Percentiles rank a stretch among this genome's conserved stretches.
Conservation (phyloP, 2,888 invertebrate genomes). For the Xiphydria camelus region DNA sequence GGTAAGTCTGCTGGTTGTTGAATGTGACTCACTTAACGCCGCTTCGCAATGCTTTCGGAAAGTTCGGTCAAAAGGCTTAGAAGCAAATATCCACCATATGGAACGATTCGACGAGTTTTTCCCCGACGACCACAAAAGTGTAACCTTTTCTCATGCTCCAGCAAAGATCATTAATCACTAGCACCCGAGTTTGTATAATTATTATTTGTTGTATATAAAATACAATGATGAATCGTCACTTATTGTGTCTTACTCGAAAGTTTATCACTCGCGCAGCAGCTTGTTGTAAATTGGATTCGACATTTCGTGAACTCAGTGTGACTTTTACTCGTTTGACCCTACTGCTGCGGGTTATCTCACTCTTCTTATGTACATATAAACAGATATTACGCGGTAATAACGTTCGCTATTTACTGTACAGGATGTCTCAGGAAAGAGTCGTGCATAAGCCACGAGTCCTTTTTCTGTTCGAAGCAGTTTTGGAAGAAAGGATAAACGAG, state of each 20-base stretch:
- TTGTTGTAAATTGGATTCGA: constrained; percentile 38
- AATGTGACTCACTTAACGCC: too few relatives aligned
- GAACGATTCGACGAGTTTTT: too few relatives aligned
- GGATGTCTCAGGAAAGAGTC: constrained; percentile 18
- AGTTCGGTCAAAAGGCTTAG: too few relatives aligned
- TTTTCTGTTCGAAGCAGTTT: constrained; percentile 7
- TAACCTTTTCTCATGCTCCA: constrained; percentile 15
- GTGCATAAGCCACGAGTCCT: background rate
- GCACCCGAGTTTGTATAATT: constrained; percentile 13
- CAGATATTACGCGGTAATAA: constrained; percentile 46
- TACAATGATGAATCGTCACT: constrained; percentile 25
- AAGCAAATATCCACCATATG: too few relatives aligned
- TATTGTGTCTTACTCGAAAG: constrained; percentile 30
- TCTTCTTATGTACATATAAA: constrained; percentile 48
- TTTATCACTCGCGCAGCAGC: constrained; percentile 25
- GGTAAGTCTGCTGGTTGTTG: too few relatives aligned
- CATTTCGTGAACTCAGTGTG: constrained; percentile 35
- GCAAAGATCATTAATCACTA: constrained; percentile 15
- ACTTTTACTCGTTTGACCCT: constrained; percentile 40
- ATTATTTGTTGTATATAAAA: constrained; percentile 21
- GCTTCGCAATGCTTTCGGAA: too few relatives aligned
- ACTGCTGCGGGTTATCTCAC: constrained; percentile 32
- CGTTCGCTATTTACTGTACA: constrained; percentile 28
- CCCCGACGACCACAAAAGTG: too few relatives aligned
- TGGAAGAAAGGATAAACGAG: too few relatives aligned